These are phyloP conservation scores for Asobara japonica DNA, from an alignment of 1,140 invertebrate species.

Conservation along the genomic window DNA sequence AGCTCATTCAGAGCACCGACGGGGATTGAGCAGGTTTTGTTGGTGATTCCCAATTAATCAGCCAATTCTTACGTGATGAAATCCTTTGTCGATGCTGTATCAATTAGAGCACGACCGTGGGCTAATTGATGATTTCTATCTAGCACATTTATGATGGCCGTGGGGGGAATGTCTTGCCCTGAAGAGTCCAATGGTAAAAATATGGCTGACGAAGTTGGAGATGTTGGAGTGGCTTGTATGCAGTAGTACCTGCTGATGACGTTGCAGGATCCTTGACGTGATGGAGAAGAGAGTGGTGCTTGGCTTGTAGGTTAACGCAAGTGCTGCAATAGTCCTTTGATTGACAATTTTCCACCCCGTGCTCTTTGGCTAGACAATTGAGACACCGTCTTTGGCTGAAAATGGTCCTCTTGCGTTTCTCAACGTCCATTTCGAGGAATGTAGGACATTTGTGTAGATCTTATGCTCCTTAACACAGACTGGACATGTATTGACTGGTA, in stretches of 20 bases:
- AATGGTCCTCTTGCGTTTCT: not conserved
- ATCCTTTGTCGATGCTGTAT: not conserved
- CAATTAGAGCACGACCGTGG: not conserved
- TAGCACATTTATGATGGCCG: not conserved
- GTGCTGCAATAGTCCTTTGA: too few relatives aligned
- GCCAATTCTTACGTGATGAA: not conserved
- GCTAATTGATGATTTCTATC: not conserved
- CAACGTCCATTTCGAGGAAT: not conserved
- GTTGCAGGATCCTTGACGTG: not conserved
- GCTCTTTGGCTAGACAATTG: not conserved
- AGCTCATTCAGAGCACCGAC: not conserved
- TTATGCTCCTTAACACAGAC: not conserved
- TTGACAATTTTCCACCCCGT: not conserved
- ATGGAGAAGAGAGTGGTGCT: not conserved
- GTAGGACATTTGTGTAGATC: not conserved
- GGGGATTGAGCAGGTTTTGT: not conserved
- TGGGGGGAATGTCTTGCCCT: not conserved
- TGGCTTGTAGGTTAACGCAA: too few relatives aligned
- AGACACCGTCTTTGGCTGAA: not conserved
- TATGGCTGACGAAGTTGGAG: not conserved
- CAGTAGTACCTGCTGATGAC: too few relatives aligned
- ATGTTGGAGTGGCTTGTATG: not conserved
- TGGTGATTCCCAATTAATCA: not conserved
- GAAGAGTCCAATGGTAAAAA: not conserved
- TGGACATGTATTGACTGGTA: not conserved